A percentile compares a stretch with the other conserved stretches of the same genome.
Evolutionary conservation across 2,888 invertebrate species (phyloP).

Genomic region (Chrysolina oricalcia): DNA sequence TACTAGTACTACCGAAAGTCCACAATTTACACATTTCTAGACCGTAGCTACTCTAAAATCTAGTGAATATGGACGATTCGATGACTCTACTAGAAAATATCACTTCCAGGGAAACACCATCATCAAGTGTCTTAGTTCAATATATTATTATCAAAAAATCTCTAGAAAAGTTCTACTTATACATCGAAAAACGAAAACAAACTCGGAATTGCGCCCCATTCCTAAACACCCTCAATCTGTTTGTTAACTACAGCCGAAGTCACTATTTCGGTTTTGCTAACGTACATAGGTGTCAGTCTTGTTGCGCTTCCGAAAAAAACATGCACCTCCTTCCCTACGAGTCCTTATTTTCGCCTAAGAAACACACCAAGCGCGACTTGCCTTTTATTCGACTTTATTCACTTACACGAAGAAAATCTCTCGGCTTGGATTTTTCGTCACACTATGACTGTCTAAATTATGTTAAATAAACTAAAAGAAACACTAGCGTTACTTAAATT

Average conservation of each 20-base stretch:
- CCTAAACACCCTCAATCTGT: slow-evolving; percentile 7
- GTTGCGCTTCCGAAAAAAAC: slow-evolving; percentile 53
- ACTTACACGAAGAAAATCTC: slow-evolving; percentile 32
- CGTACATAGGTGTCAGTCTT: slow-evolving; percentile 60
- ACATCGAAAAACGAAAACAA: slow-evolving; percentile 44
- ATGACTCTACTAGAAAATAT: slow-evolving; percentile 50
- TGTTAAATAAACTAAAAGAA: slow-evolving; percentile 48
- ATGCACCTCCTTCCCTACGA: slow-evolving; percentile 58
- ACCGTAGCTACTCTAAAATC: slow-evolving; percentile 37
- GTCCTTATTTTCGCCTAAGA: slow-evolving; percentile 40
- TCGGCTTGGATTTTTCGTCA: slow-evolving; percentile 25
- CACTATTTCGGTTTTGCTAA: slow-evolving; percentile 32
- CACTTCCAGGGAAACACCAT: slow-evolving; percentile 41
- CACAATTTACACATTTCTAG: not conserved
- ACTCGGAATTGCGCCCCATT: slow-evolving; percentile 29
- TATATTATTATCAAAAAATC: slow-evolving; percentile 48
- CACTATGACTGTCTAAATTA: slow-evolving; percentile 29
- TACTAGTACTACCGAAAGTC: slow-evolving; percentile 34
- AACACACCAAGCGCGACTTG: slow-evolving; percentile 62
- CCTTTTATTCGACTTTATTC: slow-evolving; percentile 54
- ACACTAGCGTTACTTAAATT: slow-evolving; percentile 50
- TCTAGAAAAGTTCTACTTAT: slow-evolving; percentile 44
- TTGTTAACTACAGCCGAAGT: slow-evolving; percentile 29
- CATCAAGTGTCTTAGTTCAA: slow-evolving; percentile 24
- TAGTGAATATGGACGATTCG: slow-evolving; percentile 47